phyloP scores from a whole-genome alignment of 2,113 vertebrate species.

The Pholis gunnellus region DNA sequence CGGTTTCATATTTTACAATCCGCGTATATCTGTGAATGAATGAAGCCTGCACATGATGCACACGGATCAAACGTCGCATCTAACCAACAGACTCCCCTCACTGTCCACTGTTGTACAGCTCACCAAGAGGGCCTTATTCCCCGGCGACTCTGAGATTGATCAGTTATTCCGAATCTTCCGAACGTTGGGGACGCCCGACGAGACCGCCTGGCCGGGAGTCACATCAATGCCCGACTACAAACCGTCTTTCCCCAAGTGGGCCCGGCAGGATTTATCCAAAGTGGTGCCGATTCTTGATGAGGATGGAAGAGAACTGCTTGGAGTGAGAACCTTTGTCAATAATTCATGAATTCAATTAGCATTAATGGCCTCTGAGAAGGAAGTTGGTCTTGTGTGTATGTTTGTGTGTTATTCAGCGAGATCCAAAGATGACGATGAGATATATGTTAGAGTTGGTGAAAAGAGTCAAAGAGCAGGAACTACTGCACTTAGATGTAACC shows the following conservation, averaged over 20 bases:
- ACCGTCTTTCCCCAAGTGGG: conserved; percentile 95
- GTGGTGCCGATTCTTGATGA: conserved; percentile 93
- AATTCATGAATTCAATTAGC: background rate
- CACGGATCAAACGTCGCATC: background rate
- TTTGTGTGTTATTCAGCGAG: background rate
- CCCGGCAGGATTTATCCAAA: conserved; percentile 91
- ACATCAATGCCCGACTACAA: conserved; percentile 97
- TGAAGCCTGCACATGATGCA: background rate
- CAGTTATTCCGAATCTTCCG: conserved; percentile 96
- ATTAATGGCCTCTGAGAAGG: background rate
- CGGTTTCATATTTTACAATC: background rate
- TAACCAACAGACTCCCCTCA: background rate
- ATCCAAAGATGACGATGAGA: background rate
- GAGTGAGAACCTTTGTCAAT: conserved; percentile 81
- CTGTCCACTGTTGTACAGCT: conserved; percentile 78
- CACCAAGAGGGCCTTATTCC: conserved; percentile 92
- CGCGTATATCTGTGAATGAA: background rate
- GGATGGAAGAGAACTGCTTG: conserved; percentile 91
- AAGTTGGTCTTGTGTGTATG: background rate
- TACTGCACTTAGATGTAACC: background rate
- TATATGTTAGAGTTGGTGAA: background rate
- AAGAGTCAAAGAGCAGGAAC: background rate
- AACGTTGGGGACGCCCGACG: conserved; percentile 94
- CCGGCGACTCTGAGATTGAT: conserved; percentile 95
- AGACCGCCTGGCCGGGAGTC: conserved; percentile 92